Percentiles rank a stretch among this genome's conserved stretches.
These are phyloP conservation scores for Lottia gigantea DNA, from an alignment of 2,888 invertebrate species.

Conservation along the genomic window DNA sequence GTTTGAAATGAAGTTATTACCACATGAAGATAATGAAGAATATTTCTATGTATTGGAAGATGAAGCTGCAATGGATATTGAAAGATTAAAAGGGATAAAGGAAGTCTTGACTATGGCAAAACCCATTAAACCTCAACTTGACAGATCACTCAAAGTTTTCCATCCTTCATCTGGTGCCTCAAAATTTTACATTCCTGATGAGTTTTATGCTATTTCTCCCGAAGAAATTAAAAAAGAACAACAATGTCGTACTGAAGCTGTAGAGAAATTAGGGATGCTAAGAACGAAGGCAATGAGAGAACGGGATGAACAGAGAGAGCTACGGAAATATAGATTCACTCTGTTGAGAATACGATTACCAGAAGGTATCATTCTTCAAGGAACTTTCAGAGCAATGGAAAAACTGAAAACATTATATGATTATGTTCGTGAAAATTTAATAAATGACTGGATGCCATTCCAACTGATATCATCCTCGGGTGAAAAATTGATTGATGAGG, in stretches of 20 bases:
- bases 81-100: constrained; percentile 74
- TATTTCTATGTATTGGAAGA: constrained; percentile 71
- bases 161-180: constrained; percentile 44
- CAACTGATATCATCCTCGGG: constrained; percentile 78
- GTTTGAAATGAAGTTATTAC: constrained; percentile 72
- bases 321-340: constrained; percentile 79
- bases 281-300: constrained; percentile 96
- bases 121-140: constrained; percentile 84
- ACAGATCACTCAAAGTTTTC: constrained; percentile 72
- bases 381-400: constrained; percentile 89
- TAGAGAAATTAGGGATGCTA: constrained; percentile 84
- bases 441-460: constrained; percentile 77
- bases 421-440: constrained; percentile 83
- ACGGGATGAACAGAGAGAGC: constrained; percentile 83
- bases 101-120: constrained; percentile 85
- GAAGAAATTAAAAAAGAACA: constrained; percentile 86
- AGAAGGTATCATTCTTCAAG: constrained; percentile 74
- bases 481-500: constrained; percentile 76
- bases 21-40: constrained; percentile 57
- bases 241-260: constrained; percentile 73
- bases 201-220: constrained; percentile 84
- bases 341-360: constrained; percentile 89
- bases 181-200: constrained; percentile 78
- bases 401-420: constrained; percentile 79
- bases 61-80: constrained; percentile 50